These are phyloP conservation scores for Eciton burchellii DNA, from an alignment of 1,140 invertebrate genomes.

Conservation along the genomic window DNA sequence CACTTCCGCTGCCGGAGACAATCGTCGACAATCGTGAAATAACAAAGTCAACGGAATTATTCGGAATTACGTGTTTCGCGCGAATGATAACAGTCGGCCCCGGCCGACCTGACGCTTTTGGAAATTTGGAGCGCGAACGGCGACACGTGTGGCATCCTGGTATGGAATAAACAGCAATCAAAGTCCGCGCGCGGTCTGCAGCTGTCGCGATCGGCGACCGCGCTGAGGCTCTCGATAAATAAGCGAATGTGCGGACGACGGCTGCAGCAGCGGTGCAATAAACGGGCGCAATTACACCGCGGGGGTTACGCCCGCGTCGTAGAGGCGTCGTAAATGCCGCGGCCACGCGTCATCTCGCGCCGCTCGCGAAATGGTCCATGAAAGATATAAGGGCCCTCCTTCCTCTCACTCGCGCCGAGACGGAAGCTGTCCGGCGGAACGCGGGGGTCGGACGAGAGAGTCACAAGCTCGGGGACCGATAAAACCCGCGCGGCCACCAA, in stretches of 20 bases:
- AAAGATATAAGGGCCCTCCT: slow-evolving; percentile 62
- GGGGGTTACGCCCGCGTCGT: slow-evolving; percentile 14
- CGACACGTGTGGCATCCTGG: slow-evolving; percentile 39
- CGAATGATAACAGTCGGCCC: background rate
- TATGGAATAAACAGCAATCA: slow-evolving; percentile 67
- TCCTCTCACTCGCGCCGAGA: slow-evolving; percentile 19
- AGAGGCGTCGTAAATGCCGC: slow-evolving; percentile 44
- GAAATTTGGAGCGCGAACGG: slow-evolving; percentile 28
- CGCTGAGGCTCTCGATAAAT: slow-evolving; percentile 55
- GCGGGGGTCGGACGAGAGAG: slow-evolving; percentile 9
- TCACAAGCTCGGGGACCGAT: slow-evolving; percentile 12
- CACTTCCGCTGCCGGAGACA: no score
- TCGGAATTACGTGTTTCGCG: background rate
- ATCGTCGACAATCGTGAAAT: background rate
- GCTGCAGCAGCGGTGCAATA: slow-evolving; percentile 45
- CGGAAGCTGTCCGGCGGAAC: slow-evolving; percentile 26
- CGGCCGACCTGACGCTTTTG: no score
- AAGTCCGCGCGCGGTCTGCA: slow-evolving; percentile 31
- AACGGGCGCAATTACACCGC: slow-evolving; percentile 60
- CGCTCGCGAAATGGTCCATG: slow-evolving; percentile 54
- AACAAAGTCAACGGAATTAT: background rate
- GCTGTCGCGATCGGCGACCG: slow-evolving; percentile 33
- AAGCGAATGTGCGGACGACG: slow-evolving; percentile 43
- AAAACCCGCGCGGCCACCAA: background rate
- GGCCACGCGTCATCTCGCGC: slow-evolving; percentile 6